A percentile compares a stretch with the other conserved stretches of the same genome.
These are phyloP conservation scores for Drosophila subpulchrella DNA, from an alignment of 1,140 invertebrate species.

Conservation along the genomic window DNA sequence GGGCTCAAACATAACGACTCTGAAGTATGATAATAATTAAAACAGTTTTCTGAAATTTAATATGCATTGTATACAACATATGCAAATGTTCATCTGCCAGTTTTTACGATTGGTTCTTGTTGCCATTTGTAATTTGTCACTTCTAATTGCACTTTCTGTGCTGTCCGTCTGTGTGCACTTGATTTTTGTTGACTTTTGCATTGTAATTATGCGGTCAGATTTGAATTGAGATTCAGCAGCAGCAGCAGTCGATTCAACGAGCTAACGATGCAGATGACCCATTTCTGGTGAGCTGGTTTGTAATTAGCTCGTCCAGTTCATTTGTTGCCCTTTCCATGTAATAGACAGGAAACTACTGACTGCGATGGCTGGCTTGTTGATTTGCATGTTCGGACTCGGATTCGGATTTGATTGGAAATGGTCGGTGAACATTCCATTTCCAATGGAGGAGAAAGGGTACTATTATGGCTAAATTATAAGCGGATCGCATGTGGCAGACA, in stretches of 20 bases:
- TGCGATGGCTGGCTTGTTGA: constrained; percentile 26
- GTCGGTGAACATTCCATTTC: constrained; percentile 32
- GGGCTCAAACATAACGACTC: constrained; percentile 18
- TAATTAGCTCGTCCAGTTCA: constrained; percentile 46
- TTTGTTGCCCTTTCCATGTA: constrained; percentile 29
- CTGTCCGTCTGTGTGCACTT: constrained; percentile 31
- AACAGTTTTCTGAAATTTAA: constrained; percentile 52
- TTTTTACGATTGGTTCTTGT: constrained; percentile 17
- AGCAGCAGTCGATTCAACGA: constrained; percentile 26
- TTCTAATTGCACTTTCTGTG: constrained; percentile 60
- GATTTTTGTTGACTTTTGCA: constrained; percentile 70
- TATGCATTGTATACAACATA: constrained; percentile 36
- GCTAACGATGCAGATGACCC: constrained; percentile 54
- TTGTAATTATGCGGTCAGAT: constrained; percentile 63
- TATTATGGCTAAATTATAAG: constrained; percentile 29
- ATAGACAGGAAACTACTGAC: constrained; percentile 50
- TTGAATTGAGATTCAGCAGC: constrained; percentile 44
- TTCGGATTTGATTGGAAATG: constrained; percentile 22
- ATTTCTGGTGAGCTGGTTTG: constrained; percentile 52
- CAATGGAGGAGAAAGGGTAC: background rate
- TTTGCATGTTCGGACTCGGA: constrained; percentile 22
- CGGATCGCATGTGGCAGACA: background rate
- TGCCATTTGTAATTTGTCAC: constrained; percentile 67
- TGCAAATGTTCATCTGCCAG: constrained; percentile 34
- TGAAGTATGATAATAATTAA: constrained; percentile 67